A percentile compares a stretch with the other conserved stretches of the same genome.
Evolutionary conservation across 2,113 vertebrate genomes (phyloP).

Genomic region (Rhombomys opimus): DNA sequence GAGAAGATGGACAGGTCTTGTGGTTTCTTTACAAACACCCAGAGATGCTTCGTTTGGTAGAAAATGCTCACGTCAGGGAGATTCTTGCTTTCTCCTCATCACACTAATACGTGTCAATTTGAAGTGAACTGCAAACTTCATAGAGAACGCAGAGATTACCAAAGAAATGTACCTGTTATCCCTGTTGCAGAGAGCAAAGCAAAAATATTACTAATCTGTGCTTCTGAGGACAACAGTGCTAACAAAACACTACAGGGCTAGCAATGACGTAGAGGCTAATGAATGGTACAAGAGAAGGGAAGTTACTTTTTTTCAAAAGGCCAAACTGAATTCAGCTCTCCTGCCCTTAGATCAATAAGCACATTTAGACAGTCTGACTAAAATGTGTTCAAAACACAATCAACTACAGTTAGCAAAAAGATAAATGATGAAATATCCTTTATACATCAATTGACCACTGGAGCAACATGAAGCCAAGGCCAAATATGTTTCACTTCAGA

Average conservation of each 20-base stretch:
- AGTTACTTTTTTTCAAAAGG: conserved; percentile 34
- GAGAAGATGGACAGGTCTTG: neutral
- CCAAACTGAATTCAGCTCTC: conserved; percentile 78
- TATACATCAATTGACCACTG: neutral
- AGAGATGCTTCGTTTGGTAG: neutral
- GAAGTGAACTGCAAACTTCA: conserved; percentile 62
- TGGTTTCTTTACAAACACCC: conserved; percentile 8
- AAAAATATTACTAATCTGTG: conserved; percentile 78
- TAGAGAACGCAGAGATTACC: conserved; percentile 57
- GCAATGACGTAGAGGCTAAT: conserved; percentile 79
- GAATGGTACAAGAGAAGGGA: conserved; percentile 36
- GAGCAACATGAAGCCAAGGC: neutral
- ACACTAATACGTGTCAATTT: neutral
- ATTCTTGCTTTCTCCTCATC: conserved; percentile 47
- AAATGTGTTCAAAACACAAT: conserved; percentile 55
- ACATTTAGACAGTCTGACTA: conserved; percentile 73
- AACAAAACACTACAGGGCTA: conserved; percentile 43
- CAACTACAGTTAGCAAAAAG: conserved; percentile 12
- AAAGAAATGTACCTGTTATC: neutral
- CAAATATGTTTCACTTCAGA: neutral
- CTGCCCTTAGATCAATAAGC: conserved; percentile 68
- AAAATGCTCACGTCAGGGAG: neutral
- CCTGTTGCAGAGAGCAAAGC: conserved; percentile 47
- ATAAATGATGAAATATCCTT: neutral
- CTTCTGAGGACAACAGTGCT: conserved; percentile 69